Base-by-base conservation (phyloP, 2,888 invertebrate species). In the Pediacus dermestoides region DNA sequence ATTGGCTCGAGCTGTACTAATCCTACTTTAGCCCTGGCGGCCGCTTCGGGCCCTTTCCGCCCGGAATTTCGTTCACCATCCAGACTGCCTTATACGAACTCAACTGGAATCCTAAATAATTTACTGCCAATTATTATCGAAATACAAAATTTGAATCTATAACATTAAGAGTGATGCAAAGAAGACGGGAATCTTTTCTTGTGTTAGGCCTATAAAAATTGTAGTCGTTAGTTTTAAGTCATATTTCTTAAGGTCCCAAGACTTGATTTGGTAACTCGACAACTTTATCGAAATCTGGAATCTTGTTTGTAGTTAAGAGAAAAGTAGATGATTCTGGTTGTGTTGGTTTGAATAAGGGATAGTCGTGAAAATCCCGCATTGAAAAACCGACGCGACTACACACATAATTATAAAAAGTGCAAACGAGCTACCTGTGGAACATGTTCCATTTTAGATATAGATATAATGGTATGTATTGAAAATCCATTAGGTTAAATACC, bases 1-100 rank as follows among this genome's bases (percentile, higher is more conserved):
- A 79, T 79, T 79, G 78, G 78, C 78, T 77, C 77, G 75, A 76
- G 77, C 76, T 77, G 73, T 72, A 75, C 77, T 79, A 79, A 79
- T 79, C 78, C 78, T 74, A 72, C 74, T 77, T 78, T 76, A 79
- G 77, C 78, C 78, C 63, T 72, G 74, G 74, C 77, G 75, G 74
- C 74, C 77, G 76, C 74, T 74, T 73, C 73, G 73, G 71, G 71
- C 63, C 64, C 73, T 73, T 71, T n/a, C n/a, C n/a, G n/a, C 72
- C 44, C 39, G 30, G 44, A 45, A 44, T 42, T 48, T 42, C 49
- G 45, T 39, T 47, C 51, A 40, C 46, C 51, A 44, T 40, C 46
- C 53, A 37, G 38, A 52, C 50, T 48, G 54, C 54, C 55, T 54
- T 52, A 52, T 49, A 50, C 53, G 46, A 50, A 53, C 60, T 54